phyloP scores from a whole-genome alignment of 2,888 invertebrate genomes.

The Lysandra bellargus region DNA sequence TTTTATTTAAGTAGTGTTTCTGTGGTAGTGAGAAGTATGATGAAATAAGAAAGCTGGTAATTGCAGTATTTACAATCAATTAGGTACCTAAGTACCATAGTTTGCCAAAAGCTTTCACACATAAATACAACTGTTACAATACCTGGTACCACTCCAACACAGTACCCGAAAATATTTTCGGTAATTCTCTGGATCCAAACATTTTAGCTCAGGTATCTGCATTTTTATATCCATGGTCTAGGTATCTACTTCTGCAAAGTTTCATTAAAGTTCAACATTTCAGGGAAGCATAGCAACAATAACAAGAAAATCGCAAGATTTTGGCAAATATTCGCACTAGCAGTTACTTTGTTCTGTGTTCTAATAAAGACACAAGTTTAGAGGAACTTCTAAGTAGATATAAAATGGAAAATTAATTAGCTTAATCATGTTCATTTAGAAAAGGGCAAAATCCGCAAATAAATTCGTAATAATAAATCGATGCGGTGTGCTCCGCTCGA shows the following conservation, averaged over 20 bases:
- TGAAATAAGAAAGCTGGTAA: no score
- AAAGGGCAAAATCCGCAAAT: not conserved
- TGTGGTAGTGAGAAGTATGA: no score
- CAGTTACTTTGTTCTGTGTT: not conserved
- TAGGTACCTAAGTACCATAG: not conserved
- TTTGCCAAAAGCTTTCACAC: not conserved
- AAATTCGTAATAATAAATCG: not conserved
- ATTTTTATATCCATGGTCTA: conserved; percentile 54
- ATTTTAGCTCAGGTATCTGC: conserved; percentile 63
- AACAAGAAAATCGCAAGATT: conserved; percentile 8
- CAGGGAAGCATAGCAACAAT: conserved; percentile 20
- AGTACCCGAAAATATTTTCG: conserved; percentile 63
- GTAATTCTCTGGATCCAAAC: conserved; percentile 73
- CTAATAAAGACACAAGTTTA: not conserved
- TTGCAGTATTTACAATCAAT: not conserved
- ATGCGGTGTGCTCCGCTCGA: conserved; percentile 2
- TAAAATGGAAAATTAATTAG: not conserved
- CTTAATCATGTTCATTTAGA: not conserved
- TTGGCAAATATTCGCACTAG: conserved; percentile 16
- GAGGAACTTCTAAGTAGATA: not conserved
- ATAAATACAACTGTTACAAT: conserved; percentile 35
- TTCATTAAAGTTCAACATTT: conserved; percentile 23
- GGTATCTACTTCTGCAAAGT: conserved; percentile 24
- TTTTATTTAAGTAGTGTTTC: no score
- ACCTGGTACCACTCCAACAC: conserved; percentile 71